phyloP scores from a whole-genome alignment of 1,140 invertebrate genomes.

The Drosophila subobscura region DNA sequence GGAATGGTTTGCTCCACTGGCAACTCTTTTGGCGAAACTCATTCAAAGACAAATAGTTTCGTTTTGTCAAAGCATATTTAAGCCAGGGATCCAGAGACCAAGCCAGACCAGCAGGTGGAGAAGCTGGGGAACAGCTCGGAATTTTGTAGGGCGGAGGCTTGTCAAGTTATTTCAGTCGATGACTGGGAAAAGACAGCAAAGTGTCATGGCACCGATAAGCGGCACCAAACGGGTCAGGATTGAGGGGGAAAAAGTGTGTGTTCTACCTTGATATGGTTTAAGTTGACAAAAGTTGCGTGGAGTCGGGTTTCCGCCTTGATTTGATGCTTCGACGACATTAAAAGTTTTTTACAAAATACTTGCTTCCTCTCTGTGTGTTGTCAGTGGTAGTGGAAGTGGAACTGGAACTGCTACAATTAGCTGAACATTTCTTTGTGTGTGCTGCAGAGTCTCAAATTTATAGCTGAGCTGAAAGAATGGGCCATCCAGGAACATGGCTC shows the following conservation, averaged over 20 bases:
- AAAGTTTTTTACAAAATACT: background rate
- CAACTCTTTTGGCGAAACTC: constrained; percentile 60
- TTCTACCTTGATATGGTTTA: background rate
- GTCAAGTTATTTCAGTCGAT: constrained; percentile 51
- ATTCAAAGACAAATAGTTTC: constrained; percentile 74
- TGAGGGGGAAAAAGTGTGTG: background rate
- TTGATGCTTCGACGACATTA: no score
- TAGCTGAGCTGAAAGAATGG: constrained; percentile 25
- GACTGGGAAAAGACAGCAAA: constrained; percentile 61
- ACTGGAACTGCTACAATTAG: constrained; percentile 64
- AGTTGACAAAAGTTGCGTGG: no score
- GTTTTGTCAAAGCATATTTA: constrained; percentile 76
- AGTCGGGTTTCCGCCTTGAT: no score
- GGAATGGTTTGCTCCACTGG: constrained; percentile 33
- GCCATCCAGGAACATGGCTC: constrained; percentile 42
- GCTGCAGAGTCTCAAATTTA: constrained; percentile 46
- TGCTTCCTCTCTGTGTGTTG: background rate
- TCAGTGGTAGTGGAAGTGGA: no score
- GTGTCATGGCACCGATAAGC: constrained; percentile 37
- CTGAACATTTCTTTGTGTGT: constrained; percentile 45
- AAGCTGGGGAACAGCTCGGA: constrained; percentile 1
- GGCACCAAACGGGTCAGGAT: background rate
- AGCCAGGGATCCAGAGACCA: background rate
- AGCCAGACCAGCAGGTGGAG: constrained; percentile 44
- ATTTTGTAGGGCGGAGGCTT: constrained; percentile 11